These are phyloP conservation scores for Exephanes ischioxanthus DNA, from an alignment of 2,888 invertebrate species.

Conservation along the genomic window DNA sequence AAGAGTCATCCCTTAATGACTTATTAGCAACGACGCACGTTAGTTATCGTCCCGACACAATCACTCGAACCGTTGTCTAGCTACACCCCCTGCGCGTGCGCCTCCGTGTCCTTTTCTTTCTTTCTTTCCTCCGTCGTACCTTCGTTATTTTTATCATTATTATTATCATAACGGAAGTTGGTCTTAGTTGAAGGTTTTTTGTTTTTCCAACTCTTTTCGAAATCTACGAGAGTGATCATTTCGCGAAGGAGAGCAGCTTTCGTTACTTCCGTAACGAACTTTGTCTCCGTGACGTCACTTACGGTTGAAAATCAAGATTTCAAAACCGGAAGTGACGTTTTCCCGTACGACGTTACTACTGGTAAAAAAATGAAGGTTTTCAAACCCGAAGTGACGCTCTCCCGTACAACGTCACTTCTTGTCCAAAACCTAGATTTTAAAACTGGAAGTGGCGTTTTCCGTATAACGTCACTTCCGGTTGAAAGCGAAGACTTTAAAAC, in stretches of 20 bases:
- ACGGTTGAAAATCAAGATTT: background rate
- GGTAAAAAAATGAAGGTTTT: too few species aligned
- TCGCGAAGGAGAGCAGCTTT: background rate
- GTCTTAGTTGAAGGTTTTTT: background rate
- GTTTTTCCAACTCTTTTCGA: background rate
- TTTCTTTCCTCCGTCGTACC: constrained; percentile 9
- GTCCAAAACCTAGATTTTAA: too few species aligned
- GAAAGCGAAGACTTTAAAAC: too few species aligned
- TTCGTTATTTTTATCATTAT: constrained; percentile 28
- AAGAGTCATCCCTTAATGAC: constrained; percentile 82
- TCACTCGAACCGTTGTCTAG: constrained; percentile 70
- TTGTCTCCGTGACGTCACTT: background rate
- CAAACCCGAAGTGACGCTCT: too few species aligned
- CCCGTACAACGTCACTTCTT: too few species aligned
- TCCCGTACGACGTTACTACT: too few species aligned
- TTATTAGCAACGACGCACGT: constrained; percentile 81
- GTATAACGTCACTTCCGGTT: too few species aligned
- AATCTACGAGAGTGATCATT: background rate
- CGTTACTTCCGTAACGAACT: background rate
- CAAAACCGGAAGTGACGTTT: too few species aligned
- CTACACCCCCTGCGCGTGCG: constrained; percentile 19
- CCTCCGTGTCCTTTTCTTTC: constrained; percentile 27
- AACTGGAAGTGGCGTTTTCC: too few species aligned
- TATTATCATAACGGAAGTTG: background rate
- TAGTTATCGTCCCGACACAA: constrained; percentile 80